Evolutionary conservation across 2,113 vertebrate species (phyloP).

Genomic region (Sinocyclocheilus rhinocerous): DNA sequence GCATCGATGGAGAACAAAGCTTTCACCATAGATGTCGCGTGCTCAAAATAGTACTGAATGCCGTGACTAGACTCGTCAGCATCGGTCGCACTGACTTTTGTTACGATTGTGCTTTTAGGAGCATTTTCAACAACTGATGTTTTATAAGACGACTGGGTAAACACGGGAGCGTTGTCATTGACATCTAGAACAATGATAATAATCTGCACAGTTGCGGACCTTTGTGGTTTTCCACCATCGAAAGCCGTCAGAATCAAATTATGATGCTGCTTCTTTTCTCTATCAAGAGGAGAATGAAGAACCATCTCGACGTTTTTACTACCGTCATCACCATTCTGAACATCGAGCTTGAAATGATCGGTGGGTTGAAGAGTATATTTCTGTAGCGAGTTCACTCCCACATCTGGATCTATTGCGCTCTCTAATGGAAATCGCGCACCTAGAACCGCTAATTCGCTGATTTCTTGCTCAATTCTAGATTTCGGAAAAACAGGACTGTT

Average conservation of each 20-base stretch:
- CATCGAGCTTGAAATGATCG: conserved; percentile 68
- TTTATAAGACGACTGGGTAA: conserved; percentile 69
- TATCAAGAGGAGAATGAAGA: conserved; percentile 69
- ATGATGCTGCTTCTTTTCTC: conserved; percentile 62
- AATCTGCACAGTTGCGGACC: conserved; percentile 72
- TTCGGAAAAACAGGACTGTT: conserved; percentile 71
- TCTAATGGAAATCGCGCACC: conserved; percentile 70
- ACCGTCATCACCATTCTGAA: conserved; percentile 62
- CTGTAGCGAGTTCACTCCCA: conserved; percentile 72
- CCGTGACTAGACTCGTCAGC: conserved; percentile 68
- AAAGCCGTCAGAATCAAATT: conserved; percentile 70
- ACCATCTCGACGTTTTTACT: conserved; percentile 71
- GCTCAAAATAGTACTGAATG: conserved; percentile 70
- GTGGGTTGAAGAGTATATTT: conserved; percentile 71
- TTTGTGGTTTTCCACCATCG: conserved; percentile 76
- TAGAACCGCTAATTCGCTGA: conserved; percentile 68
- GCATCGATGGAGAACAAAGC: conserved; percentile 71
- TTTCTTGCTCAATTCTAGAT: conserved; percentile 68
- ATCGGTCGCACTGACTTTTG: conserved; percentile 70
- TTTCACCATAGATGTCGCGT: conserved; percentile 52
- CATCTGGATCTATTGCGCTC: conserved; percentile 72
- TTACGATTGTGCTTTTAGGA: conserved; percentile 51
- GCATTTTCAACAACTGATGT: conserved; percentile 69
- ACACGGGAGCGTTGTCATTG: conserved; percentile 76
- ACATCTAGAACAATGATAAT: conserved; percentile 71